A percentile compares a stretch with the other conserved stretches of the same genome.
Conservation (phyloP, 2,888 invertebrate species). For the Monoplex corrugatus region DNA sequence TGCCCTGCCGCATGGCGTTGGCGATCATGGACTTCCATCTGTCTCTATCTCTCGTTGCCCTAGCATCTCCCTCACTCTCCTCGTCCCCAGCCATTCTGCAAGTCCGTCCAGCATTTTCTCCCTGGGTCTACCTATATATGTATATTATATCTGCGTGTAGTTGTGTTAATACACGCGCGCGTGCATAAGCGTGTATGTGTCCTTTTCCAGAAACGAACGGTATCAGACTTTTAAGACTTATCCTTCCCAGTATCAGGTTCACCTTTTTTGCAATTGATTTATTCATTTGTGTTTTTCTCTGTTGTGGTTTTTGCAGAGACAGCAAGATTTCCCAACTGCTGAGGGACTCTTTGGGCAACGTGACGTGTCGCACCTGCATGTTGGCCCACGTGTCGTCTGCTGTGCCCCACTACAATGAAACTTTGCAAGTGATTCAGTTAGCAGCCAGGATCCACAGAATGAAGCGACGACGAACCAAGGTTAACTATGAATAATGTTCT, state of each 20-base stretch:
- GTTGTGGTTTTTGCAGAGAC: constrained; percentile 87
- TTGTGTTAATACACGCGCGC: too few relatives aligned
- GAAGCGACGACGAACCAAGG: constrained; percentile 85
- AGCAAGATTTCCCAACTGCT: constrained; percentile 96
- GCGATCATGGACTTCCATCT: too few relatives aligned
- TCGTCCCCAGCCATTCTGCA: too few relatives aligned
- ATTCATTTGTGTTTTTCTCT: too few relatives aligned
- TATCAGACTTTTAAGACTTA: not conserved
- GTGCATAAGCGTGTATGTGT: not conserved
- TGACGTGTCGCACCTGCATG: constrained; percentile 95
- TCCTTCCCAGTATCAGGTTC: too few relatives aligned
- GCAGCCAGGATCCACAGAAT: constrained; percentile 97
- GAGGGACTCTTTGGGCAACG: constrained; percentile 95
- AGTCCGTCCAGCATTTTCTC: too few relatives aligned
- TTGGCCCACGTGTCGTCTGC: constrained; percentile 96
- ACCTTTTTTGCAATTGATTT: too few relatives aligned
- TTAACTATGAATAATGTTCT: constrained; percentile 39
- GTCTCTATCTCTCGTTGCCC: too few relatives aligned
- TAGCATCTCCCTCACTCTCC: too few relatives aligned
- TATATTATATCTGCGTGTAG: too few relatives aligned
- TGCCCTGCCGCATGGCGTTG: too few relatives aligned
- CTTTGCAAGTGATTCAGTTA: constrained; percentile 94
- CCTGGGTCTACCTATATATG: not conserved
- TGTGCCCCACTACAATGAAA: constrained; percentile 93
- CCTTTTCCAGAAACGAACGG: too few relatives aligned